These are phyloP conservation scores for Oenanthe oenanthe DNA, from an alignment of 2,113 vertebrate species.

Conservation along the genomic window DNA sequence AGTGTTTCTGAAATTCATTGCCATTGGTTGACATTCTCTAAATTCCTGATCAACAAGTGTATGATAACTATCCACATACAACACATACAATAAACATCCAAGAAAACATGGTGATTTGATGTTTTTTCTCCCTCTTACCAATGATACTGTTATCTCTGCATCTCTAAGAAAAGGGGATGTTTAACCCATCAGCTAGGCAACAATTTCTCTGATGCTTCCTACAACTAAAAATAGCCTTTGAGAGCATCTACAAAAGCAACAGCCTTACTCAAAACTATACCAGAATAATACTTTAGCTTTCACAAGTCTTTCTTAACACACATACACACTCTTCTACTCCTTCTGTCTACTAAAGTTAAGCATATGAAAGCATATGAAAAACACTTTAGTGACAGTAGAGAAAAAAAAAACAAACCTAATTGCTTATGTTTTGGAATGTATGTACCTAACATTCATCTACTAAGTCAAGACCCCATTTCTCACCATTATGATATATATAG, in stretches of 20 bases:
- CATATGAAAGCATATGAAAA: background rate
- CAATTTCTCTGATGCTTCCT: background rate
- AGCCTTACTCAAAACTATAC: background rate
- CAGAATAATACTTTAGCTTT: background rate
- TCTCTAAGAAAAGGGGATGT: background rate
- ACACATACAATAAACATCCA: background rate
- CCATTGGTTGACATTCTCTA: background rate
- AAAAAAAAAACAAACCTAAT: background rate
- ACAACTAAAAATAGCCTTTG: background rate
- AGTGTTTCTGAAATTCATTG: background rate
- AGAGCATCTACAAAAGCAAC: background rate
- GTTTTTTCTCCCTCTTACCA: background rate
- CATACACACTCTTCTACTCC: background rate
- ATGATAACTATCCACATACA: background rate
- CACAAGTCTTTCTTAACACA: background rate
- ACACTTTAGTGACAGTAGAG: background rate
- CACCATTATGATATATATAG: accelerated
- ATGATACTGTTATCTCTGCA: background rate
- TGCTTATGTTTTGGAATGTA: background rate
- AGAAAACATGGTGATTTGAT: background rate
- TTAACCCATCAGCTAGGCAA: background rate
- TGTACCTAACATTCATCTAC: background rate
- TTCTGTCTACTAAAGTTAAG: background rate
- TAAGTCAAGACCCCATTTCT: background rate
- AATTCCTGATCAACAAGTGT: background rate